phyloP scores from a whole-genome alignment of 2,888 invertebrate genomes.

The Tenthredo livida region DNA sequence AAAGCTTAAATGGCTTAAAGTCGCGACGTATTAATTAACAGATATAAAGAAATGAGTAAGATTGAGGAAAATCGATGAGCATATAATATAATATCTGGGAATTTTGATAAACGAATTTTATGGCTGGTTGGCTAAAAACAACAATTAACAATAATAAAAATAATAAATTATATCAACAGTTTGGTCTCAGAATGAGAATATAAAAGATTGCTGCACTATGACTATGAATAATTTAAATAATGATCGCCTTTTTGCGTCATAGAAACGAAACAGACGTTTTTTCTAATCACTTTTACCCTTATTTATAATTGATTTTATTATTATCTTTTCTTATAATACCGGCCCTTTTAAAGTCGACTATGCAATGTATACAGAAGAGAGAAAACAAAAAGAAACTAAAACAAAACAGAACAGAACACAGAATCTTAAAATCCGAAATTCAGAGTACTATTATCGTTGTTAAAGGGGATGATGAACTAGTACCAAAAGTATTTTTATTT shows the following conservation, averaged over 20 bases:
- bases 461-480: conserved; percentile 27
- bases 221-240: conserved; percentile 5
- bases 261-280: background rate
- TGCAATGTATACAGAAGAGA: background rate
- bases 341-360: background rate
- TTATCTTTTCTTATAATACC: background rate
- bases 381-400: background rate
- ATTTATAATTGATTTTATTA: conserved; percentile 20
- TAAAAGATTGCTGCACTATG: conserved; percentile 11
- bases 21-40: background rate
- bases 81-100: background rate
- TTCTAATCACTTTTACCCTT: background rate
- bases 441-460: conserved; percentile 40
- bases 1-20: background rate
- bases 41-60: background rate
- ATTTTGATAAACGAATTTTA: conserved; percentile 33
- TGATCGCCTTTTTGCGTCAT: conserved; percentile 4
- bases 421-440: background rate
- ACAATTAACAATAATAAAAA: conserved; percentile 33
- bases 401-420: background rate
- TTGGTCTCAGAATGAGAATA: conserved; percentile 5
- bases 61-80: conserved; percentile 13
- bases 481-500: conserved; percentile 9
- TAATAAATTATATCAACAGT: conserved; percentile 21
- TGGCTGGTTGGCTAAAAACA: conserved; percentile 32